Conservation (phyloP, 1,140 invertebrate species). For the Brachionus plicatilis region DNA sequence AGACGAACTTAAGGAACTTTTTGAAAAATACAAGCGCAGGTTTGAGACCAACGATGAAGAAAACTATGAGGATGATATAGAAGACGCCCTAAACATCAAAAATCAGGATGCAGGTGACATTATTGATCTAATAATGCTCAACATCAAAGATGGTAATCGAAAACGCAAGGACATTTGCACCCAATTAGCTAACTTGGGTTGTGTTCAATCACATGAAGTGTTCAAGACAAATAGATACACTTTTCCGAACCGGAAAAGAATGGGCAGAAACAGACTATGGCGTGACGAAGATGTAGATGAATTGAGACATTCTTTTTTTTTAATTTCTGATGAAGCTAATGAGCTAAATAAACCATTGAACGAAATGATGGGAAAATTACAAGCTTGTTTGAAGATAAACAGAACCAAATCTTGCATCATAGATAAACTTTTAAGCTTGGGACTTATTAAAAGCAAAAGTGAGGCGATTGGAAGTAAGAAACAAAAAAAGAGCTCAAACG, state of each 20-base stretch:
- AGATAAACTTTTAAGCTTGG: slow-evolving; percentile 17
- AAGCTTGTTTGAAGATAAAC: slow-evolving; percentile 27
- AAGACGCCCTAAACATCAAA: background rate
- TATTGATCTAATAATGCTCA: slow-evolving; percentile 18
- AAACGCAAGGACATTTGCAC: slow-evolving; percentile 25
- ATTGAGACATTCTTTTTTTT: background rate
- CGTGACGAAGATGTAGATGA: slow-evolving; percentile 20
- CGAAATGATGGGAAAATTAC: slow-evolving; percentile 5
- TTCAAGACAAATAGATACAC: slow-evolving; percentile 18
- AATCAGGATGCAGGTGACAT: slow-evolving; percentile 9
- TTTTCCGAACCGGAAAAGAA: background rate
- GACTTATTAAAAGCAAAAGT: slow-evolving; percentile 8
- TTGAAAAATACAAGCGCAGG: background rate
- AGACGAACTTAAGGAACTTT: slow-evolving; percentile 18
- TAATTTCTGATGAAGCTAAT: slow-evolving; percentile 11
- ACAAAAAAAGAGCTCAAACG: background rate
- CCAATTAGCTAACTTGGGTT: slow-evolving; percentile 28
- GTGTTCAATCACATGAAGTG: background rate
- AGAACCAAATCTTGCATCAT: slow-evolving; percentile 9
- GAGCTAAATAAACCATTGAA: slow-evolving; percentile 3
- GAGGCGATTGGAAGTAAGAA: background rate
- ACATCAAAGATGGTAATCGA: slow-evolving; percentile 19
- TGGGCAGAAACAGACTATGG: slow-evolving; percentile 21
- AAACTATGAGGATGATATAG: background rate
- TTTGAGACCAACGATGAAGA: slow-evolving; percentile 16